A percentile compares a stretch with the other conserved stretches of the same genome.
These are phyloP conservation scores for Piliocolobus tephrosceles DNA, from an alignment of 2,113 vertebrate species.

Conservation along the genomic window DNA sequence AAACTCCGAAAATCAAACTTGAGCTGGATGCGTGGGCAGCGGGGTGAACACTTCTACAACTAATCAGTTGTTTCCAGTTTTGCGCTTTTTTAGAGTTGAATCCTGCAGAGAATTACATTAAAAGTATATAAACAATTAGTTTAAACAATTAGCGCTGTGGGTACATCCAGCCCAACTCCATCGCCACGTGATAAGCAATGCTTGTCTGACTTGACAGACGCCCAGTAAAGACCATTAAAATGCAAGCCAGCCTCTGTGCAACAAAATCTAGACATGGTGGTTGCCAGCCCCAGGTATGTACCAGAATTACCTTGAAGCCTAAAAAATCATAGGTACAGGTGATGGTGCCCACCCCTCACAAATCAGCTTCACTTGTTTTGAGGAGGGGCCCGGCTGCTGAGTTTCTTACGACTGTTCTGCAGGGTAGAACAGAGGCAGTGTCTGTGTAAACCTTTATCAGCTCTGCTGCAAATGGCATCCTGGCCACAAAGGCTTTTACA, in stretches of 20 bases:
- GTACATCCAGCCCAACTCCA: accelerated
- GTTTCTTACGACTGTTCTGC: background rate
- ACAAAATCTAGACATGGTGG: background rate
- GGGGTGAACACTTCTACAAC: accelerated
- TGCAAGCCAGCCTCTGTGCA: background rate
- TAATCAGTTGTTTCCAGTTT: accelerated
- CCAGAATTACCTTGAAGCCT: background rate
- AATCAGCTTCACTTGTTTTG: too few species aligned
- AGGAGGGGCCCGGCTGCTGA: background rate
- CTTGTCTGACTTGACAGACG: accelerated
- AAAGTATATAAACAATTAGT: background rate
- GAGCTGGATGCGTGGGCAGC: accelerated
- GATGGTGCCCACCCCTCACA: accelerated
- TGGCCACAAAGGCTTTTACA: background rate
- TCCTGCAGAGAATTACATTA: accelerated
- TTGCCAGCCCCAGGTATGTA: background rate
- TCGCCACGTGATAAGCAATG: accelerated
- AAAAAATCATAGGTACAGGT: background rate
- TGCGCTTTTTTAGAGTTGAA: accelerated
- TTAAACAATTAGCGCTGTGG: too few species aligned
- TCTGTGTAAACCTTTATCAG: background rate
- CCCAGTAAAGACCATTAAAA: background rate
- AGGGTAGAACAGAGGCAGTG: too few species aligned
- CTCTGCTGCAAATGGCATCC: background rate
- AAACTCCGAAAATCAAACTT: background rate